A percentile compares a stretch with the other conserved stretches of the same genome.
Evolutionary conservation across 2,113 vertebrate genomes (phyloP).

Genomic region (Macquaria ambigua): DNA sequence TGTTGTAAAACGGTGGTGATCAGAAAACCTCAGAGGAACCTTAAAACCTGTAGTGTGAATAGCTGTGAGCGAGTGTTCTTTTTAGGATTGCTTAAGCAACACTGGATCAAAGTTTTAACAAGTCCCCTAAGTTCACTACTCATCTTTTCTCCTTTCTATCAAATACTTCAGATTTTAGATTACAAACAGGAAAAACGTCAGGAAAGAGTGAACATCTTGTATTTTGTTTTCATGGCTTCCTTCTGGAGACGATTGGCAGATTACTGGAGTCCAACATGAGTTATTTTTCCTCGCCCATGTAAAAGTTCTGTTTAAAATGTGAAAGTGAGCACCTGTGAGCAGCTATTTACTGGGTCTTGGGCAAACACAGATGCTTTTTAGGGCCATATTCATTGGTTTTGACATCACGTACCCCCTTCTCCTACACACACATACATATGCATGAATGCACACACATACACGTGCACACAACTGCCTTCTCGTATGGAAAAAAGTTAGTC

Average conservation of each 20-base stretch:
- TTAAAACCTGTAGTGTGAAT: constrained; percentile 53
- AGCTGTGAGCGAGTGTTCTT: constrained; percentile 20
- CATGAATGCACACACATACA: constrained; percentile 18
- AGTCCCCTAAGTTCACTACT: constrained; percentile 27
- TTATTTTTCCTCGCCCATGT: constrained; percentile 13
- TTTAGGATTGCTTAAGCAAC: constrained; percentile 11
- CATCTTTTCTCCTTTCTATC: constrained; percentile 27
- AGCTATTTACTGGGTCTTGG: constrained; percentile 32
- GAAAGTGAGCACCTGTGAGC: constrained; percentile 18
- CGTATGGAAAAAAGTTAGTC: constrained; percentile 46
- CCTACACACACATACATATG: constrained; percentile 22
- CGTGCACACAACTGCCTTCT: constrained; percentile 12
- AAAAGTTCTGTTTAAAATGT: constrained; percentile 12
- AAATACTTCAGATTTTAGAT: constrained; percentile 17
- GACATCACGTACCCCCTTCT: constrained; percentile 19
- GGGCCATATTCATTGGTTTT: constrained; percentile 29
- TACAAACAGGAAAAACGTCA: background rate
- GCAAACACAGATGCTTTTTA: constrained; percentile 41
- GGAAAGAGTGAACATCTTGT: constrained; percentile 22
- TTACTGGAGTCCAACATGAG: background rate
- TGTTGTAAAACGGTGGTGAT: constrained; percentile 66
- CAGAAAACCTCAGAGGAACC: constrained; percentile 54
- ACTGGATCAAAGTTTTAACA: constrained; percentile 49
- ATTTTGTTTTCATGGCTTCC: constrained; percentile 42
- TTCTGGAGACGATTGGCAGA: constrained; percentile 25